A percentile compares a stretch with the other conserved stretches of the same genome.
phyloP scores from a whole-genome alignment of 2,113 vertebrate species.

The Todiramphus chloris region DNA sequence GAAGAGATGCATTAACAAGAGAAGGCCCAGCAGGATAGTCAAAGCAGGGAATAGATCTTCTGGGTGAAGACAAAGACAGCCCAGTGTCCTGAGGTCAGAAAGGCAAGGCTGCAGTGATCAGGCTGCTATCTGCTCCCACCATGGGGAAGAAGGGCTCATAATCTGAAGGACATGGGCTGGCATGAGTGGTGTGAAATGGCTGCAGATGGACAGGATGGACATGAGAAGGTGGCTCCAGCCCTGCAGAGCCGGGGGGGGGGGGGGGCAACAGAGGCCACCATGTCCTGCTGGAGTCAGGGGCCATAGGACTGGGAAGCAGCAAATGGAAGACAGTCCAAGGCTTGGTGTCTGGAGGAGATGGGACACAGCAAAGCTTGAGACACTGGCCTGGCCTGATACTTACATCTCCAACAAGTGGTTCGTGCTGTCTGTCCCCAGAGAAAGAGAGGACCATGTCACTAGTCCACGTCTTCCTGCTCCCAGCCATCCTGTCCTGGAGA shows the following conservation, averaged over 20 bases:
- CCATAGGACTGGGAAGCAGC: background rate
- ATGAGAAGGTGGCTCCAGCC: background rate
- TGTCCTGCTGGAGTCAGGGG: background rate
- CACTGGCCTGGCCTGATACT: background rate
- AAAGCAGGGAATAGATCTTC: background rate
- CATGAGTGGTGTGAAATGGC: background rate
- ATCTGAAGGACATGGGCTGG: background rate
- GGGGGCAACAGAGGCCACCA: fast-evolving
- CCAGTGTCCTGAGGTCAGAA: background rate
- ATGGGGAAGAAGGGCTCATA: fast-evolving
- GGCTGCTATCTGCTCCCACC: background rate
- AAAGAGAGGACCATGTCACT: background rate
- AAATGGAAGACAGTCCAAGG: background rate
- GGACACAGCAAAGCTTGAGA: background rate
- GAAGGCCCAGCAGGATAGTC: background rate
- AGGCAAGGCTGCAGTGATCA: fast-evolving
- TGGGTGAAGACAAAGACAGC: background rate
- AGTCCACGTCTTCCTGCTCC: fast-evolving
- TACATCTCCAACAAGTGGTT: fast-evolving
- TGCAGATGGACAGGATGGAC: background rate
- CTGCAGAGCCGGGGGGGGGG: background rate
- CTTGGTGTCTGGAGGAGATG: background rate
- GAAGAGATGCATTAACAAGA: background rate
- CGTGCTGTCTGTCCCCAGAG: background rate
- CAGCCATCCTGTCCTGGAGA: background rate